Percentiles rank a stretch among this genome's conserved stretches.
Conservation (phyloP, 1,140 invertebrate species). For the Holotrichia oblita region DNA sequence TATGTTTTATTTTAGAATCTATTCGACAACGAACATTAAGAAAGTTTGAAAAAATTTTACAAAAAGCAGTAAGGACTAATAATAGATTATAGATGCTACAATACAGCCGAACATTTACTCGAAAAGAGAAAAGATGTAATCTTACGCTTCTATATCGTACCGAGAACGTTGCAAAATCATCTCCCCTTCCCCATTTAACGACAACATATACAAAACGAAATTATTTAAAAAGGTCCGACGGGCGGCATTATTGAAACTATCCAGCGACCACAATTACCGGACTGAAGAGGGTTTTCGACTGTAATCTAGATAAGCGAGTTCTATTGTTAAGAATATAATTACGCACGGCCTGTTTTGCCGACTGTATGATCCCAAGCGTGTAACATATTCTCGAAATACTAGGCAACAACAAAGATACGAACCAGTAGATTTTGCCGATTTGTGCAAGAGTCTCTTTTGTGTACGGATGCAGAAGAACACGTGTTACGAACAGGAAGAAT, state of each 20-base stretch:
- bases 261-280: not conserved
- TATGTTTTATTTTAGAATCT: no score
- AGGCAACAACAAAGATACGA: not conserved
- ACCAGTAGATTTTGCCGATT: not conserved
- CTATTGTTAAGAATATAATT: slow-evolving; percentile 18
- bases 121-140: no score
- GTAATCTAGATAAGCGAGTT: slow-evolving; percentile 2
- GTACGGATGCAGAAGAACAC: not conserved
- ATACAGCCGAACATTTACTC: no score
- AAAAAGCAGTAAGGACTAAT: no score
- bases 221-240: not conserved
- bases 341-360: not conserved
- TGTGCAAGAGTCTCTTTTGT: not conserved
- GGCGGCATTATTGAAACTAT: not conserved
- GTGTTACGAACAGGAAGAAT: not conserved
- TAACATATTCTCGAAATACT: slow-evolving; percentile 13
- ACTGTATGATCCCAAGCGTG: not conserved
- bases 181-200: not conserved
- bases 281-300: slow-evolving; percentile 1
- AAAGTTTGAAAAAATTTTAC: no score
- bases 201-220: not conserved
- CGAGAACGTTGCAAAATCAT: no score
- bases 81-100: no score
- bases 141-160: no score
- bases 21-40: no score